Evolutionary conservation across 2,113 vertebrate genomes (phyloP).

Genomic region (Mesitornis unicolor): DNA sequence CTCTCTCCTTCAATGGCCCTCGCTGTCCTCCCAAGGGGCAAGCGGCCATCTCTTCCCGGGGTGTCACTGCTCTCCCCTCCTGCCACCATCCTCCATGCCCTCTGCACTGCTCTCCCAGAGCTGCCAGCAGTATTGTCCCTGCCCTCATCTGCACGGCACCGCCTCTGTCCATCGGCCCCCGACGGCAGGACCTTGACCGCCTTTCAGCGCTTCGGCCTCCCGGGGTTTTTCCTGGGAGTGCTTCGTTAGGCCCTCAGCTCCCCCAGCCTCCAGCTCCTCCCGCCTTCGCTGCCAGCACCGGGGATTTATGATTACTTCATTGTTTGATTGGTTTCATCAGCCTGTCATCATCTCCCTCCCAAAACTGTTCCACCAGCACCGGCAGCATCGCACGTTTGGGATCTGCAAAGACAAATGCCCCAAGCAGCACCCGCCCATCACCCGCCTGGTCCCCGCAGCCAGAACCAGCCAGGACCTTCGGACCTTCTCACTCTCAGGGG

Average conservation of each 20-base stretch:
- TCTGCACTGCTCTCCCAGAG: neutral
- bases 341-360: constrained; percentile 37
- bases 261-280: constrained; percentile 33
- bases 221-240: neutral
- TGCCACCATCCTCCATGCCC: neutral
- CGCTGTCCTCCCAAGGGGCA: neutral
- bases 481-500: neutral
- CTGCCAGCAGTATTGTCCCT: neutral
- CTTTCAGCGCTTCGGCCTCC: neutral
- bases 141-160: neutral
- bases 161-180: neutral
- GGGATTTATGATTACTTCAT: constrained; percentile 56
- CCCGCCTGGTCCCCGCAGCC: neutral
- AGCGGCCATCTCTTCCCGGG: fast-evolving
- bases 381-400: neutral
- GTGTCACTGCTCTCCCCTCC: neutral
- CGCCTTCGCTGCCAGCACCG: neutral
- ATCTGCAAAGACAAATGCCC: constrained; percentile 48
- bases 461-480: neutral
- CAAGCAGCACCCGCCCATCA: neutral
- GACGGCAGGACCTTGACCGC: neutral
- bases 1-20: neutral
- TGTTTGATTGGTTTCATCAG: constrained; percentile 63
- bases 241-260: constrained; percentile 10
- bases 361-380: constrained; percentile 26